Conservation (phyloP, 2,113 vertebrate species). For the Suncus etruscus region DNA sequence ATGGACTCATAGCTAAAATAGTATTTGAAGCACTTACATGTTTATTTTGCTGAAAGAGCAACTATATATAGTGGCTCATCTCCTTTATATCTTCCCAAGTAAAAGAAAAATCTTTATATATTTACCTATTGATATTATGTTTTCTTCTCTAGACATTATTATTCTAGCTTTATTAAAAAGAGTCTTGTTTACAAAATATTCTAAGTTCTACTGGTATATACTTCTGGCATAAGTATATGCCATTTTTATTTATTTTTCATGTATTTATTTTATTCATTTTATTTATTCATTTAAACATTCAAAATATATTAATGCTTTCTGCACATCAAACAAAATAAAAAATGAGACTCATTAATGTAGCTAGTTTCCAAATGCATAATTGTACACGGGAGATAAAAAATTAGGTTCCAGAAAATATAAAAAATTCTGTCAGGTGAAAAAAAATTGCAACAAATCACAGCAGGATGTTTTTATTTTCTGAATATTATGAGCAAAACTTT, state of each 20-base stretch:
- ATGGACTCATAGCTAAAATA: not conserved
- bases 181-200: conserved; percentile 9
- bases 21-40: not conserved
- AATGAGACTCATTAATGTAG: conserved; percentile 32
- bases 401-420: not conserved
- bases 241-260: conserved; percentile 8
- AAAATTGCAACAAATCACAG: not conserved
- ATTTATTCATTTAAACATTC: conserved; percentile 43
- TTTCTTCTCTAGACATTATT: not conserved
- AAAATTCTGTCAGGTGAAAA: not conserved
- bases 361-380: not conserved
- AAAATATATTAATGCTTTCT: conserved; percentile 28
- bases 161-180: not conserved
- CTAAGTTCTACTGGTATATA: conserved; percentile 10
- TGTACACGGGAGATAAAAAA: not conserved
- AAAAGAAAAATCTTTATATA: not conserved
- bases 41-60: conserved; percentile 19
- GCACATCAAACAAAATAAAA: not conserved
- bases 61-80: not conserved
- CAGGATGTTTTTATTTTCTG: not conserved
- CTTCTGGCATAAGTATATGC: not conserved
- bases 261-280: conserved; percentile 17
- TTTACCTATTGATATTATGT: conserved; percentile 18
- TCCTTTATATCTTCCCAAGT: not conserved
- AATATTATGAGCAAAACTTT: not conserved